phyloP scores from a whole-genome alignment of 1,140 invertebrate species.

The Tetraneura akinire region DNA sequence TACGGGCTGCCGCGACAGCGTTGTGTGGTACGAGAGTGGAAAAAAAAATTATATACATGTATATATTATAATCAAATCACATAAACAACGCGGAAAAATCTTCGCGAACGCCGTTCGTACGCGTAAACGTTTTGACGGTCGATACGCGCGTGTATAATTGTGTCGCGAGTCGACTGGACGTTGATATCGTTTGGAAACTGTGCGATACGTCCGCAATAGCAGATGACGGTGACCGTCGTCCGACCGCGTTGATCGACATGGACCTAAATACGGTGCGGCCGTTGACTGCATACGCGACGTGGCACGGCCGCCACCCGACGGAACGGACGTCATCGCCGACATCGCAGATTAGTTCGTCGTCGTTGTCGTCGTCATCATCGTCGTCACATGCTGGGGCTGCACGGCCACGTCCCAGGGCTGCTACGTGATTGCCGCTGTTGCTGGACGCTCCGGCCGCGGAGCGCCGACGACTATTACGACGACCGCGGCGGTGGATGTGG shows the following conservation, averaged over 20 bases:
- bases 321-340: background rate
- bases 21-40: no score
- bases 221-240: background rate
- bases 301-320: background rate
- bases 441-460: conserved; percentile 9
- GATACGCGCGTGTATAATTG: background rate
- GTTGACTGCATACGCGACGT: background rate
- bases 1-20: background rate
- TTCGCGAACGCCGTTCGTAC: background rate
- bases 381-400: background rate
- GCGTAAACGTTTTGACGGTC: no score
- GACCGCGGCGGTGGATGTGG: background rate
- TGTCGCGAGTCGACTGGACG: no score
- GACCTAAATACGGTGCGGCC: background rate
- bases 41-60: no score
- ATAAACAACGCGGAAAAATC: no score
- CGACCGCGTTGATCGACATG: conserved; percentile 15
- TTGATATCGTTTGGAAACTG: no score
- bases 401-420: background rate
- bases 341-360: no score
- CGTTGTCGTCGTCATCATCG: background rate
- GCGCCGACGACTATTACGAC: background rate
- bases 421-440: conserved; percentile 10
- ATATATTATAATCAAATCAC: no score
- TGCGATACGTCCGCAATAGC: no score